These are phyloP conservation scores for Epirrhoe alternata DNA, from an alignment of 2,888 invertebrate genomes.

Conservation along the genomic window DNA sequence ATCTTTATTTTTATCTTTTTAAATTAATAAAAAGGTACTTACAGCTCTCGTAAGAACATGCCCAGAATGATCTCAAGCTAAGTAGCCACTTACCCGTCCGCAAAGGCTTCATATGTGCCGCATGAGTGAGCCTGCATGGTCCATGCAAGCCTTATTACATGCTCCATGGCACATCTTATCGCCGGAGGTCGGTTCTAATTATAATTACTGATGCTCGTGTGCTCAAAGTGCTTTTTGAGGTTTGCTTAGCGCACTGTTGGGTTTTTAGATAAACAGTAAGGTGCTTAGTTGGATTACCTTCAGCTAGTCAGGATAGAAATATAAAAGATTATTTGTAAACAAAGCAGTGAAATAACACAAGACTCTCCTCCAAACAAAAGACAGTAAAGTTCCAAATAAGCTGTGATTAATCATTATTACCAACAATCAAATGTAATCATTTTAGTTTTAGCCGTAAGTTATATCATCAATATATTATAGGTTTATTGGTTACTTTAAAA, in stretches of 20 bases:
- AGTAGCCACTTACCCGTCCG: slow-evolving; percentile 62
- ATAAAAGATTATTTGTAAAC: too few species aligned
- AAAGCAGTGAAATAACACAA: too few species aligned
- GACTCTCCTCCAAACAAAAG: too few species aligned
- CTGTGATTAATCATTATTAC: too few species aligned
- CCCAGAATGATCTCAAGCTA: slow-evolving; percentile 40
- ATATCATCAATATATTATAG: too few species aligned
- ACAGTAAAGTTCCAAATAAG: too few species aligned
- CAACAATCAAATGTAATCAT: too few species aligned
- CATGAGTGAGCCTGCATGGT: slow-evolving; percentile 75
- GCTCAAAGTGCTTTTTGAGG: slow-evolving; percentile 71
- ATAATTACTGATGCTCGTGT: slow-evolving; percentile 80
- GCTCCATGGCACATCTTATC: slow-evolving; percentile 81
- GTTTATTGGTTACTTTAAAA: too few species aligned
- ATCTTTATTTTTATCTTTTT: too few species aligned
- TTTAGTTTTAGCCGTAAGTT: too few species aligned
- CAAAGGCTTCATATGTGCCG: slow-evolving; percentile 62
- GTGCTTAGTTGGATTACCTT: neutral
- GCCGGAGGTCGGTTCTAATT: slow-evolving; percentile 78
- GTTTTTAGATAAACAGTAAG: slow-evolving; percentile 37
- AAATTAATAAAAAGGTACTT: neutral
- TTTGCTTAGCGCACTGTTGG: slow-evolving; percentile 37
- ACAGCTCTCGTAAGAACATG: slow-evolving; percentile 34
- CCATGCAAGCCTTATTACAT: slow-evolving; percentile 76
- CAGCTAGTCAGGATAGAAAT: neutral